Percentiles rank a stretch among this genome's conserved stretches.
phyloP scores from a whole-genome alignment of 2,888 invertebrate genomes.

The Phaonia tiefii region DNA sequence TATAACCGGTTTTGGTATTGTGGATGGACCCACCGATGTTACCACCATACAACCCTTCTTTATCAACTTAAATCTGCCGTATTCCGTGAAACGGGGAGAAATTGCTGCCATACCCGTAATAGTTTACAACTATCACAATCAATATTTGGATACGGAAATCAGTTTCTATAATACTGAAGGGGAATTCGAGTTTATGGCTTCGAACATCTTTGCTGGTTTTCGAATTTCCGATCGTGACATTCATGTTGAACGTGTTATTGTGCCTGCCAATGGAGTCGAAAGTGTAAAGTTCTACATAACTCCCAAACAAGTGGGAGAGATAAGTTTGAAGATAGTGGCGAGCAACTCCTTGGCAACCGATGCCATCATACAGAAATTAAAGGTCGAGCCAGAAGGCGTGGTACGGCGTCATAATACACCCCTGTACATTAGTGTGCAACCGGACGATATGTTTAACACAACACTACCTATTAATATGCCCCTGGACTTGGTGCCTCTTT shows the following conservation, averaged over 20 bases:
- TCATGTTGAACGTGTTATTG: slow-evolving; percentile 80
- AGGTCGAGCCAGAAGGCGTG: slow-evolving; percentile 87
- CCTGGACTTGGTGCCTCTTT: slow-evolving; percentile 82
- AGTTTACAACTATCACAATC: slow-evolving; percentile 91
- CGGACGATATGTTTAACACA: not conserved
- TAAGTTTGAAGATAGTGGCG: slow-evolving; percentile 87
- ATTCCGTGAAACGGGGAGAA: slow-evolving; percentile 90
- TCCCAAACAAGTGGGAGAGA: slow-evolving; percentile 85
- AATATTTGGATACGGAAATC: slow-evolving; percentile 88
- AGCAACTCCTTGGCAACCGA: slow-evolving; percentile 79
- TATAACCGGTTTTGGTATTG: slow-evolving; percentile 86
- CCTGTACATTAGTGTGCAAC: not conserved
- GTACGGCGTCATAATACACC: slow-evolving; percentile 78
- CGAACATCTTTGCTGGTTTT: not conserved
- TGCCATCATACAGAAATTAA: slow-evolving; percentile 83
- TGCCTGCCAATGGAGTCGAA: slow-evolving; percentile 87
- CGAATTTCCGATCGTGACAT: slow-evolving; percentile 81
- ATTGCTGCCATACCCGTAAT: slow-evolving; percentile 92
- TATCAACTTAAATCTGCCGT: slow-evolving; percentile 87
- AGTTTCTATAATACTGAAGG: slow-evolving; percentile 89
- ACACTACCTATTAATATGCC: slow-evolving; percentile 83
- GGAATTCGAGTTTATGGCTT: slow-evolving; percentile 85
- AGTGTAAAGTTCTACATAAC: slow-evolving; percentile 85
- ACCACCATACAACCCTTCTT: slow-evolving; percentile 89
- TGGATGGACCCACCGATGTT: slow-evolving; percentile 82